A percentile compares a stretch with the other conserved stretches of the same genome.
Conservation (phyloP, 2,113 vertebrate species). For the Siphamia tubifer region DNA sequence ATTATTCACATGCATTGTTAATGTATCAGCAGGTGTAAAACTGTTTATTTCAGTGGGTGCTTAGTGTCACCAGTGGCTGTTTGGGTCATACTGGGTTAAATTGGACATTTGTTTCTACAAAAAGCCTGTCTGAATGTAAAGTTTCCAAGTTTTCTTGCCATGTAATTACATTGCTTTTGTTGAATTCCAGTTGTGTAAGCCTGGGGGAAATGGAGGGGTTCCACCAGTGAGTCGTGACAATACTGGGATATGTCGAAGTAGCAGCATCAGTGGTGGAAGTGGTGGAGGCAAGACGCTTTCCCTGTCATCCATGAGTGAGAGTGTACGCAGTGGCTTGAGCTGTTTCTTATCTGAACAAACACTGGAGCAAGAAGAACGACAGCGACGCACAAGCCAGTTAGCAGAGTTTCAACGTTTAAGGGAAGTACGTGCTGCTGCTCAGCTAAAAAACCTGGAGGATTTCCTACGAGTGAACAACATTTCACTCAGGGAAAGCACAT, state of each 20-base stretch:
- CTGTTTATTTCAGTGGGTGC: too few relatives aligned
- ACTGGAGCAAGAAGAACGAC: constrained; percentile 82
- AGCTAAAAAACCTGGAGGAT: constrained; percentile 90
- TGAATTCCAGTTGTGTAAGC: constrained; percentile 69
- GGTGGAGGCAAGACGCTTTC: constrained; percentile 83
- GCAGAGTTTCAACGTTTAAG: constrained; percentile 85
- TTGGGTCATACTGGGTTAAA: too few relatives aligned
- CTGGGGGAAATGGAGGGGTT: constrained; percentile 39
- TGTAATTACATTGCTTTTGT: constrained; percentile 32
- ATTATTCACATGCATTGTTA: too few relatives aligned
- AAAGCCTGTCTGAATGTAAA: too few relatives aligned
- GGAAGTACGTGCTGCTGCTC: constrained; percentile 87
- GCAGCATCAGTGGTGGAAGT: constrained; percentile 69
- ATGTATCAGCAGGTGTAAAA: too few relatives aligned
- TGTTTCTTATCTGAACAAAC: constrained; percentile 87
- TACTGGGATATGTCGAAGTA: constrained; percentile 60
- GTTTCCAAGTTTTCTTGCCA: too few relatives aligned
- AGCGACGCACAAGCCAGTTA: constrained; percentile 76
- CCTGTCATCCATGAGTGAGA: constrained; percentile 88
- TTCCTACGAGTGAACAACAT: constrained; percentile 91
- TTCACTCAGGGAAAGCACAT: constrained; percentile 84
- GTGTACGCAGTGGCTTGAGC: constrained; percentile 87
- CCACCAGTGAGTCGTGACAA: constrained; percentile 43
- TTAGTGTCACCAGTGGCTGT: too few relatives aligned
- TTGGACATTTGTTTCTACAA: too few relatives aligned